Conservation (phyloP, 2,888 invertebrate genomes). For the Drosophila flavopinicola region DNA sequence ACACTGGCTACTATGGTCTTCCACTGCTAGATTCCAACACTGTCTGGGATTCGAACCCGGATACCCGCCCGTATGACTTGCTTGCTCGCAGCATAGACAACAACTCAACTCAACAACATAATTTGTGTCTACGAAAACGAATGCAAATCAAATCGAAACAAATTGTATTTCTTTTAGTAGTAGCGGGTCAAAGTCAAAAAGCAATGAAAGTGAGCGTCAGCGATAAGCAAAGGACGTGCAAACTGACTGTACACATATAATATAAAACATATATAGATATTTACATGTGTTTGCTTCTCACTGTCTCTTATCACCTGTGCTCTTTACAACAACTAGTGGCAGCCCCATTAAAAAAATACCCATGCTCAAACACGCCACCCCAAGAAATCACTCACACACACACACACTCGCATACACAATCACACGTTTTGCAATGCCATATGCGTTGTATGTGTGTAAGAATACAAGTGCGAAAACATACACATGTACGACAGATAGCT, state of each 20-base stretch:
- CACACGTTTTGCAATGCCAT: slow-evolving; percentile 14
- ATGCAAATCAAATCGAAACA: no score
- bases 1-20: no score
- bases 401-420: slow-evolving; percentile 13
- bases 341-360: background rate
- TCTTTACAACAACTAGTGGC: background rate
- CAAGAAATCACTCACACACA: slow-evolving; percentile 1
- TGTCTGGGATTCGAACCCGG: no score
- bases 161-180: no score
- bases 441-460: background rate
- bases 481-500: background rate
- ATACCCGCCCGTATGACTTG: no score
- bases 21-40: no score
- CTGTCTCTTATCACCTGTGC: background rate
- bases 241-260: background rate
- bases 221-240: slow-evolving; percentile 6
- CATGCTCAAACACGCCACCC: slow-evolving; percentile 34
- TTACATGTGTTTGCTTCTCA: background rate
- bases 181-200: slow-evolving; percentile 9
- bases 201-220: slow-evolving; percentile 3
- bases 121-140: no score
- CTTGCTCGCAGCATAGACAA: no score
- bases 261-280: background rate
- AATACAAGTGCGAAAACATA: background rate
- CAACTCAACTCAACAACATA: no score